These are phyloP conservation scores for Myotis yumanensis DNA, from an alignment of 2,113 vertebrate genomes.

Conservation along the genomic window DNA sequence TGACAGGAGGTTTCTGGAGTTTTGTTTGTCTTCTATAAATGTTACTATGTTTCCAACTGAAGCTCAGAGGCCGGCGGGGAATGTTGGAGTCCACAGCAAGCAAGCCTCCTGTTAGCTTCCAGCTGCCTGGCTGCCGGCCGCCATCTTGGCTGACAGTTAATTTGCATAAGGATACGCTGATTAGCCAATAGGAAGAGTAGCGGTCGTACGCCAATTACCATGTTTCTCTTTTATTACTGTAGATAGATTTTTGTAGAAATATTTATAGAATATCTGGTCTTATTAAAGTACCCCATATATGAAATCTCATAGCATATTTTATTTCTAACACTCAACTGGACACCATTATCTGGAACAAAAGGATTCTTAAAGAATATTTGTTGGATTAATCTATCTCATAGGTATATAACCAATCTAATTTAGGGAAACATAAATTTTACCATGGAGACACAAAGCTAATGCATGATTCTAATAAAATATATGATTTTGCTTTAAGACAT, in stretches of 20 bases:
- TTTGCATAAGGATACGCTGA: too few relatives aligned
- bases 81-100: too few relatives aligned
- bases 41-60: too few relatives aligned
- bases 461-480: conserved; percentile 17
- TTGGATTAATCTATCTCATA: not conserved
- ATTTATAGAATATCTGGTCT: not conserved
- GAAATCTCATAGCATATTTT: not conserved
- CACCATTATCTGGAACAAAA: not conserved
- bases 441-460: not conserved
- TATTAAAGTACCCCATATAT: not conserved
- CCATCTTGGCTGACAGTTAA: too few relatives aligned
- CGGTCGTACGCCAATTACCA: too few relatives aligned
- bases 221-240: too few relatives aligned
- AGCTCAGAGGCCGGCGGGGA: too few relatives aligned
- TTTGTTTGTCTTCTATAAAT: too few relatives aligned
- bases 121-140: too few relatives aligned
- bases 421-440: not conserved
- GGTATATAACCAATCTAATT: not conserved
- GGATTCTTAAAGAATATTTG: not conserved
- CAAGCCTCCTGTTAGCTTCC: too few relatives aligned
- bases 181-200: too few relatives aligned
- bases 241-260: not conserved
- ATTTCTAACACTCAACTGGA: not conserved
- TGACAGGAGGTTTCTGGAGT: too few relatives aligned
- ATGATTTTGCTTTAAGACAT: not conserved